These are phyloP conservation scores for Temnothorax rugatulus DNA, from an alignment of 2,888 invertebrate species.

Conservation along the genomic window DNA sequence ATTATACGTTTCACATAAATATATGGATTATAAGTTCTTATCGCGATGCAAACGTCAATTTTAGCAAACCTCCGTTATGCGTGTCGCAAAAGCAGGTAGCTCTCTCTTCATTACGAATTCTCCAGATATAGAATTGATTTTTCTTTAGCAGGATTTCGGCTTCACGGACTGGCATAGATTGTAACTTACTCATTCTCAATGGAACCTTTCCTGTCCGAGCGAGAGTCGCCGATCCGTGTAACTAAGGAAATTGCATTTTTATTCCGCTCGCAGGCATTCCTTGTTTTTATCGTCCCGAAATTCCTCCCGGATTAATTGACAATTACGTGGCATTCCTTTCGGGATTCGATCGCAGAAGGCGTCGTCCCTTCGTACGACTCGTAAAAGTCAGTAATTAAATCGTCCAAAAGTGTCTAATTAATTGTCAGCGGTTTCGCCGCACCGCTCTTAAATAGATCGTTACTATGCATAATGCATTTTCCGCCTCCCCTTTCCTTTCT, in stretches of 20 bases:
- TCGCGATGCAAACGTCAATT: neutral
- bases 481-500: neutral
- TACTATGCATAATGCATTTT: conserved; percentile 41
- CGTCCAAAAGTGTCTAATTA: conserved; percentile 60
- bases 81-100: neutral
- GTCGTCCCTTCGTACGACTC: conserved; percentile 20
- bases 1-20: conserved; percentile 12
- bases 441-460: conserved; percentile 48
- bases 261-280: neutral
- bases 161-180: neutral
- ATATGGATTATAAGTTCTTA: conserved; percentile 8
- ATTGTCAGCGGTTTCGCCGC: conserved; percentile 43
- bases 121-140: neutral
- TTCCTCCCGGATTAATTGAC: conserved; percentile 16
- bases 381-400: conserved; percentile 63
- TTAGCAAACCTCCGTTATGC: too few species aligned
- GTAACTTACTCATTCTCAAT: neutral
- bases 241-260: neutral
- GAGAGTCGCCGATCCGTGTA: neutral
- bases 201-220: neutral
- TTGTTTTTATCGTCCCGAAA: neutral
- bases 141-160: neutral
- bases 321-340: conserved; percentile 10
- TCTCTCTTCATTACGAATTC: neutral
- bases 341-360: conserved; percentile 21